These are phyloP conservation scores for Meghimatium bilineatum DNA, from an alignment of 2,888 invertebrate species.

Conservation along the genomic window DNA sequence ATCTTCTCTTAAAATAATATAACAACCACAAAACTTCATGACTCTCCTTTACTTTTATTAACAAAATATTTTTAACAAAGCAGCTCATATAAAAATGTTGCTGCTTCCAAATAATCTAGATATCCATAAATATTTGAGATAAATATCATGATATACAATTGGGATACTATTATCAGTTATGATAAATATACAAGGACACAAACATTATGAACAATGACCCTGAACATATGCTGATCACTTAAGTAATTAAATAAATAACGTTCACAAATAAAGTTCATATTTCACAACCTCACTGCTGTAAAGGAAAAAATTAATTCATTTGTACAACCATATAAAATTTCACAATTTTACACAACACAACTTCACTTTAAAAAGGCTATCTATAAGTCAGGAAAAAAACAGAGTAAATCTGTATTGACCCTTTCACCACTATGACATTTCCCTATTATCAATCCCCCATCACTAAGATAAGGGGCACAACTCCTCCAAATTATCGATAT, in stretches of 20 bases:
- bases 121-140: too few relatives aligned
- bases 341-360: background rate
- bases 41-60: background rate
- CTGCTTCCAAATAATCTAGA: too few relatives aligned
- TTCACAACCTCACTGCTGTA: constrained; percentile 19
- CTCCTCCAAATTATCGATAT: too few relatives aligned
- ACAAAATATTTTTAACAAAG: too few relatives aligned
- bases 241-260: constrained; percentile 17
- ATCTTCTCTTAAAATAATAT: background rate
- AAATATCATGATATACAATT: too few relatives aligned
- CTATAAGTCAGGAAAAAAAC: background rate
- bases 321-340: background rate
- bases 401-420: background rate
- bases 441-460: too few relatives aligned
- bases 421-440: too few relatives aligned
- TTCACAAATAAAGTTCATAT: background rate
- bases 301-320: background rate
- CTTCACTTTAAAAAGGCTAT: background rate
- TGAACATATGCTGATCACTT: background rate
- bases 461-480: too few relatives aligned
- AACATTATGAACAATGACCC: background rate
- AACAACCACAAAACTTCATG: background rate
- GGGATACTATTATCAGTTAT: too few relatives aligned
- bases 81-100: too few relatives aligned
- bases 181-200: background rate